A percentile compares a stretch with the other conserved stretches of the same genome.
These are phyloP conservation scores for Urocolius indicus DNA, from an alignment of 2,113 vertebrate species.

Conservation along the genomic window DNA sequence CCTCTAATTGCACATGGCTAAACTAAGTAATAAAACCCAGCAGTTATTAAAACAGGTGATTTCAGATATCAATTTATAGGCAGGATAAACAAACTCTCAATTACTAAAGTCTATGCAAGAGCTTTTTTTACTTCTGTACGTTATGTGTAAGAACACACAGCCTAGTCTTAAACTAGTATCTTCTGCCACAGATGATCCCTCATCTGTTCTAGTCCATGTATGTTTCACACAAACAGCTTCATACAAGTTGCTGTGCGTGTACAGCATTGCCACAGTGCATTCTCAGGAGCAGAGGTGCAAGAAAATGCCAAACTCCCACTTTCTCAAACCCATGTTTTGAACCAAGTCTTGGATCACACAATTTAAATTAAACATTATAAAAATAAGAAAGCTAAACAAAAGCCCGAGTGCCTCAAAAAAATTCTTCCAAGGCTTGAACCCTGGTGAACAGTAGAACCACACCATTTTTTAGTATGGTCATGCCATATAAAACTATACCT, in stretches of 20 bases:
- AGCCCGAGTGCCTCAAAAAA: not conserved
- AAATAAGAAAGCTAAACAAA: not conserved
- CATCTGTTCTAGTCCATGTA: not conserved
- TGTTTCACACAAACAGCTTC: fast-evolving
- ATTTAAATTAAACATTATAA: not conserved
- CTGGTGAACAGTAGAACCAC: not conserved
- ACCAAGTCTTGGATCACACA: not conserved
- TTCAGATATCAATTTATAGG: not conserved
- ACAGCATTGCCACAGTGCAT: fast-evolving
- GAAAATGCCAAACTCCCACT: fast-evolving
- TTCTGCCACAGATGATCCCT: not conserved
- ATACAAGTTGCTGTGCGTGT: fast-evolving
- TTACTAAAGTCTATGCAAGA: not conserved
- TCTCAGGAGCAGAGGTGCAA: fast-evolving
- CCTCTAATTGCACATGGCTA: not conserved
- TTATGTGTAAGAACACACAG: not conserved
- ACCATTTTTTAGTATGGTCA: not conserved
- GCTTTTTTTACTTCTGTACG: fast-evolving
- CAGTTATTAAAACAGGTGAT: not conserved
- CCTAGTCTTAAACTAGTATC: not conserved
- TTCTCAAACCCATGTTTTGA: not conserved
- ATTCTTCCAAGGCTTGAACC: not conserved
- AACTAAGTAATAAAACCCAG: not conserved
- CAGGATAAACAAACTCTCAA: not conserved
- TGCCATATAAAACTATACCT: not conserved